These are phyloP conservation scores for Drosophila dunni DNA, from an alignment of 1,140 invertebrate genomes.

Conservation along the genomic window DNA sequence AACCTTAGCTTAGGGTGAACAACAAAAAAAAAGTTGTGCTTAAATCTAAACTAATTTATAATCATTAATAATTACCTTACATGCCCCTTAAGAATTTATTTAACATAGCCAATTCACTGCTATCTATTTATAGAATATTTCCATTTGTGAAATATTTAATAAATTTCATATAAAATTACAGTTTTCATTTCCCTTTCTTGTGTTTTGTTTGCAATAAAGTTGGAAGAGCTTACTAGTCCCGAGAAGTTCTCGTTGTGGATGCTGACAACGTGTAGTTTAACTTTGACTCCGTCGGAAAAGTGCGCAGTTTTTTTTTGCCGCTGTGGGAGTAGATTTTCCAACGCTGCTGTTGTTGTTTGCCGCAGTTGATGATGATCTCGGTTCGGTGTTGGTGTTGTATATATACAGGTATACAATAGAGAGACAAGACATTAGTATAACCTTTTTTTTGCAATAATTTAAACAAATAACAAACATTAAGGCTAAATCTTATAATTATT, in stretches of 20 bases:
- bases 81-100: conserved; percentile 24
- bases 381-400: conserved; percentile 54
- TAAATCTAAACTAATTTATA: conserved; percentile 45
- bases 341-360: conserved; percentile 16
- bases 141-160: conserved; percentile 23
- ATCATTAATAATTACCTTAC: conserved; percentile 30
- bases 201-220: conserved; percentile 57
- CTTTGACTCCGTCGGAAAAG: conserved; percentile 7
- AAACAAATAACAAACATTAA: conserved; percentile 78
- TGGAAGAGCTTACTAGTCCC: conserved; percentile 74
- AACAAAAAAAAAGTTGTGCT: conserved; percentile 46
- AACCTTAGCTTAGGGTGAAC: conserved; percentile 59
- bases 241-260: conserved; percentile 17
- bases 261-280: conserved; percentile 18
- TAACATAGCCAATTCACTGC: conserved; percentile 56
- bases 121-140: conserved; percentile 32
- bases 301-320: conserved; percentile 17
- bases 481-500: conserved; percentile 66
- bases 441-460: conserved; percentile 66
- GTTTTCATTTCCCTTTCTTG: conserved; percentile 26
- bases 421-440: conserved; percentile 81
- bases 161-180: conserved; percentile 20
- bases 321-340: conserved; percentile 16
- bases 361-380: conserved; percentile 26
- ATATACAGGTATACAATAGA: conserved; percentile 82